Evolutionary conservation across 2,888 invertebrate species (phyloP).

Genomic region (Geophilus truncorum): DNA sequence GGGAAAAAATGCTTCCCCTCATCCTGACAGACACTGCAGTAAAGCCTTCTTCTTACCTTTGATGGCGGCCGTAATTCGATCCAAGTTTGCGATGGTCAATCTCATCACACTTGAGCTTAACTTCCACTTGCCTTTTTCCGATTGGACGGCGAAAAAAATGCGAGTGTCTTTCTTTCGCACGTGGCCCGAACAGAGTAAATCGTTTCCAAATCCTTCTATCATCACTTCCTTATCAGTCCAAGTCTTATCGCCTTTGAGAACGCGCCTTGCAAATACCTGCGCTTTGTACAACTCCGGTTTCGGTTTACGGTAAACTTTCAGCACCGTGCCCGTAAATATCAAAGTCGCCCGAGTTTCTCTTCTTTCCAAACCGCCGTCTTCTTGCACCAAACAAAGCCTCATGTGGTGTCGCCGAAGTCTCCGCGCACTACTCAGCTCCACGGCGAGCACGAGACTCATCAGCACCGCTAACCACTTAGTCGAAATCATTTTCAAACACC

Average conservation of each 20-base stretch:
- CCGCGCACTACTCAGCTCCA: neutral
- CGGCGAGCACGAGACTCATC: neutral
- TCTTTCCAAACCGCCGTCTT: constrained; percentile 10
- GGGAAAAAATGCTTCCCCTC: neutral
- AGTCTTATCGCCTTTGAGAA: constrained; percentile 41
- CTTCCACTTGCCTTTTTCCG: constrained; percentile 41
- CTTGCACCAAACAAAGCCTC: constrained; percentile 13
- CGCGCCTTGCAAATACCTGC: constrained; percentile 25
- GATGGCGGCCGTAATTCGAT: constrained; percentile 44
- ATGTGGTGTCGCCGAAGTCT: neutral
- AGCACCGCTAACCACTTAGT: neutral
- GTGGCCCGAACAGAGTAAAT: constrained; percentile 44
- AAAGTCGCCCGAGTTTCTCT: constrained; percentile 41
- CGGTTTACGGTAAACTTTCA: constrained; percentile 39
- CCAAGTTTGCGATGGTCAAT: constrained; percentile 46
- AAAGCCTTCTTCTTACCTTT: constrained; percentile 41
- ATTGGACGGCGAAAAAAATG: constrained; percentile 46
- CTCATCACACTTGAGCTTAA: constrained; percentile 48
- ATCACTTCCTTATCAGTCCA: constrained; percentile 39
- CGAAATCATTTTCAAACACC: neutral
- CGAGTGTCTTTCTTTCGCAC: constrained; percentile 46
- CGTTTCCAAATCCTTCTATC: constrained; percentile 47
- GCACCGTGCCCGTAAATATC: constrained; percentile 46
- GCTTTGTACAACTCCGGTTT: constrained; percentile 21
- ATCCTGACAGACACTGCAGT: constrained; percentile 12